Evolutionary conservation across 2,888 invertebrate species (phyloP), one percentile per base, ranked within the genome.

Genomic region (Meganola albula): DNA sequence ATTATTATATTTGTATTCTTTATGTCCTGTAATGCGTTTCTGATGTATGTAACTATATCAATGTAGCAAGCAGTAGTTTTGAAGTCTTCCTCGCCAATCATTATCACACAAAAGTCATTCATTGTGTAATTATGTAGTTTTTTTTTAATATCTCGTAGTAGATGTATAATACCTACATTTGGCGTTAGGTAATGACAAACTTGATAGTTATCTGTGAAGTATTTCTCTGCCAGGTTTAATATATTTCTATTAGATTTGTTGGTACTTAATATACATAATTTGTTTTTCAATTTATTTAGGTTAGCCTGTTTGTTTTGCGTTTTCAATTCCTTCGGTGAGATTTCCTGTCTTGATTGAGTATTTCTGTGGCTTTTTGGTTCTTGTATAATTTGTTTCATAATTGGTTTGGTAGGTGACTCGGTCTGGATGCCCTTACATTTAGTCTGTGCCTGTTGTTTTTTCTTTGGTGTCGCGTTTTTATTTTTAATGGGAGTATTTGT

Each of bases 101-200:
- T n/a, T 13, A 25, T 13, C 1, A 25, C 14, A 8, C 25, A 25
- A 9, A 9, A 11, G n/a, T 26, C 14, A 14, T 26, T 14, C 14
- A 12, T 26, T 12, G 25, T 26, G 9, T 13, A 26, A 9, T 14
- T 6, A 9, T n/a, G 13, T 7, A 26, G 13, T 26, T 14, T 26
- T 13, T 8, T 7, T 0, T 2, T 9, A 10, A 26, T 12, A 5
- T 13, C 14, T 9, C 13, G 2, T 12, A 14, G 8, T 12, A 13
- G 2, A 9, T 45, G 31, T 21, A 28, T 10, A 14, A 27, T 18
- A 7, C n/a, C 21, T 14, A 26, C 24, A 20, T 21, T 26, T 26
- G n/a, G 8, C n/a, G 10, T 14, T 9, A 4, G 16, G 13, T 27
- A 24, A 26, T 28, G 9, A 21, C 32, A 31, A 10, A 22, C 10